Percentiles rank a stretch among this genome's conserved stretches.
Evolutionary conservation across 2,113 vertebrate genomes (phyloP).

Genomic region (Seriola rivoliana): DNA sequence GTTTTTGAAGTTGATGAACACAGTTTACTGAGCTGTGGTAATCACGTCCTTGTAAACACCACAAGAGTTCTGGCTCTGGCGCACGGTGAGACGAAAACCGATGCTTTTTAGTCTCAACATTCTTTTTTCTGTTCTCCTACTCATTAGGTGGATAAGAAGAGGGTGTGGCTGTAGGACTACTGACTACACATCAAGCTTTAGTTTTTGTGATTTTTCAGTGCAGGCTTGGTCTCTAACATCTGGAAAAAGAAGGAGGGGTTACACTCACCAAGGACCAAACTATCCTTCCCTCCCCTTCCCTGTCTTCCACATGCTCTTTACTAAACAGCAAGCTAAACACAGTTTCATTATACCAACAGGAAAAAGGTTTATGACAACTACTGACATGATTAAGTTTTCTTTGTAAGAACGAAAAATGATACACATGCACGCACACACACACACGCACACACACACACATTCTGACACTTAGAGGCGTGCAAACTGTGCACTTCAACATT

Average conservation of each 20-base stretch:
- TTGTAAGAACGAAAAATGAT: conserved; percentile 60
- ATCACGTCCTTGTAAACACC: conserved; percentile 61
- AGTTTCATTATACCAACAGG: conserved; percentile 66
- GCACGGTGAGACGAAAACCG: conserved; percentile 51
- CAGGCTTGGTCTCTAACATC: conserved; percentile 81
- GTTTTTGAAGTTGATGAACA: conserved; percentile 48
- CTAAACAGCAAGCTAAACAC: conserved; percentile 76
- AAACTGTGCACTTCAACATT: conserved; percentile 45
- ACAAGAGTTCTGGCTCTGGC: conserved; percentile 72
- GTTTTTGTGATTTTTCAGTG: conserved; percentile 80
- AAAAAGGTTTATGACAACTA: conserved; percentile 61
- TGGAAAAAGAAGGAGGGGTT: conserved; percentile 54
- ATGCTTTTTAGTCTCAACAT: conserved; percentile 45
- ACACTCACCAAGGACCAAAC: conserved; percentile 52
- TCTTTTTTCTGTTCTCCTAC: conserved; percentile 48
- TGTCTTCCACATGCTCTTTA: conserved; percentile 73
- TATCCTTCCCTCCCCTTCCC: conserved; percentile 31
- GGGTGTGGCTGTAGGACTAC: conserved; percentile 68
- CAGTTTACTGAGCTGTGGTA: conserved; percentile 44
- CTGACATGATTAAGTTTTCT: conserved; percentile 56
- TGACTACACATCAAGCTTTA: conserved; percentile 76
- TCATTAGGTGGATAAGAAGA: conserved; percentile 48
- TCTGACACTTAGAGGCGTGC: conserved; percentile 57
- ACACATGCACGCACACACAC: conserved; percentile 63
- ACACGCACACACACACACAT: conserved; percentile 35